phyloP scores from a whole-genome alignment of 2,888 invertebrate species.

The Poecilus cupreus region DNA sequence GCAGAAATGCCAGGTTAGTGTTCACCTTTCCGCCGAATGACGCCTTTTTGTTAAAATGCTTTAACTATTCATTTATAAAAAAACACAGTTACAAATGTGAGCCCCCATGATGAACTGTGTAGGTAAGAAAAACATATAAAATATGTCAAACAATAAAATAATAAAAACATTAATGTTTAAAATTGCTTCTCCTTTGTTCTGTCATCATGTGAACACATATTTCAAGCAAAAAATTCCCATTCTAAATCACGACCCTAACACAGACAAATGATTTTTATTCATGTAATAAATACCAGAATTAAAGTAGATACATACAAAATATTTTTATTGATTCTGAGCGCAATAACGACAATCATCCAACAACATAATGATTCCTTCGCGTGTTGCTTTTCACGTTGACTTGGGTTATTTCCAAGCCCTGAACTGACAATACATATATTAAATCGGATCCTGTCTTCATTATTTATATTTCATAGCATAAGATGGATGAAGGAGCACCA shows the following conservation, averaged over 20 bases:
- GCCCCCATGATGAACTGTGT: too few species aligned
- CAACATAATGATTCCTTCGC: slow-evolving; percentile 36
- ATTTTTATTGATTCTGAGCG: slow-evolving; percentile 36
- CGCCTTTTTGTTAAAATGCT: too few species aligned
- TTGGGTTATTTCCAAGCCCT: background rate
- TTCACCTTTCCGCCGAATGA: too few species aligned
- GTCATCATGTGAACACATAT: background rate
- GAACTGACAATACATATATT: slow-evolving; percentile 43
- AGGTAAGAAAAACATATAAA: too few species aligned
- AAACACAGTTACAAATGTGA: too few species aligned
- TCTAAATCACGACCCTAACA: background rate
- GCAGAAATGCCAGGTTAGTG: too few species aligned
- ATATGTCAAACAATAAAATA: too few species aligned
- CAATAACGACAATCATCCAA: slow-evolving; percentile 34
- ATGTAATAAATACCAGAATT: slow-evolving; percentile 12
- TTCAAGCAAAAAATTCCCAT: background rate
- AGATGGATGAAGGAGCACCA: background rate
- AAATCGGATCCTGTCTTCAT: slow-evolving; percentile 45
- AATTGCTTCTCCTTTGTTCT: background rate
- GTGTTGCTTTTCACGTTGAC: slow-evolving; percentile 20
- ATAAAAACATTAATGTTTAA: too few species aligned
- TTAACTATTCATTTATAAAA: too few species aligned
- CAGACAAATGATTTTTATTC: slow-evolving; percentile 12
- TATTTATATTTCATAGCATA: slow-evolving; percentile 38
- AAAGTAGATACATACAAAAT: slow-evolving; percentile 14